Conservation (phyloP, 2,113 vertebrate genomes). For the Halichoeres trimaculatus region DNA sequence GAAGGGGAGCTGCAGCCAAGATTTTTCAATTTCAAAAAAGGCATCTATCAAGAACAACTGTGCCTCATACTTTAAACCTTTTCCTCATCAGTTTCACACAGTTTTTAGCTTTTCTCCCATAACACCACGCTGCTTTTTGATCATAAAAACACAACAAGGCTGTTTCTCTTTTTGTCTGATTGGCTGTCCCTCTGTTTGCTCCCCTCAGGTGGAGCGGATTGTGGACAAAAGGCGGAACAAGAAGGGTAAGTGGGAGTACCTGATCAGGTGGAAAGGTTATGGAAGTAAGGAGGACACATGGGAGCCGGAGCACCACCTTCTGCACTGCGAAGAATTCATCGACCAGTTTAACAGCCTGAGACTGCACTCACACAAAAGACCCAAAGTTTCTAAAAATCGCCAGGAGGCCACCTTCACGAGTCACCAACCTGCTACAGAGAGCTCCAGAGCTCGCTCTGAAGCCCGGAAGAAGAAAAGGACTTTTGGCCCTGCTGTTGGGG, state of each 20-base stretch:
- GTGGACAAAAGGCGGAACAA: constrained; percentile 98
- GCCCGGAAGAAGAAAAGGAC: constrained; percentile 89
- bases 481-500: constrained; percentile 74
- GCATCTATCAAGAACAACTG: no score
- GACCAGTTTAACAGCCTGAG: constrained; percentile 94
- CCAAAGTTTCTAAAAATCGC: constrained; percentile 84
- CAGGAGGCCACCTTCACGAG: constrained; percentile 79
- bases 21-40: not conserved
- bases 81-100: no score
- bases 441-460: constrained; percentile 84
- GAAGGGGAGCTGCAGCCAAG: not conserved
- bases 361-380: constrained; percentile 84
- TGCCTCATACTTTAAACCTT: no score
- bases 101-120: not conserved
- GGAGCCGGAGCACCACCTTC: constrained; percentile 95
- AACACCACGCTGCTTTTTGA: not conserved
- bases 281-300: constrained; percentile 97
- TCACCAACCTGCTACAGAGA: constrained; percentile 80
- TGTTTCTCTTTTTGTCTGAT: not conserved
- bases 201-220: constrained; percentile 92
- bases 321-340: constrained; percentile 98
- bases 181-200: constrained; percentile 12
- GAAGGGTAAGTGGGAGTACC: constrained; percentile 98
- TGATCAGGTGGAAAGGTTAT: constrained; percentile 98
- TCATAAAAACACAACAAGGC: not conserved